Base-by-base conservation (phyloP, 2,888 invertebrate genomes). In the Diplolepis rosae region DNA sequence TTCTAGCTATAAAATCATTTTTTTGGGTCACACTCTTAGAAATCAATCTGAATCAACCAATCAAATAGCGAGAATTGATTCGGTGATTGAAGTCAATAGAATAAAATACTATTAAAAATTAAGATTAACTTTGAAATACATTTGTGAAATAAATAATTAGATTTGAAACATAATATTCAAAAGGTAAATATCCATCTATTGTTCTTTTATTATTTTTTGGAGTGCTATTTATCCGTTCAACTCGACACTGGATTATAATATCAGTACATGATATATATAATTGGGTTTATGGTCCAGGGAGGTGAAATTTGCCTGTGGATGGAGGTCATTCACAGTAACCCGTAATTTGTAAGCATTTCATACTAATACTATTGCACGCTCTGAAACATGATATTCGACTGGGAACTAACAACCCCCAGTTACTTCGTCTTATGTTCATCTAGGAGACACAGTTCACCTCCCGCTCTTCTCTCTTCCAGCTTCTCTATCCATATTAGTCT, bases 341-440 rank as follows among this genome's bases (percentile, higher is more conserved):
- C 35, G 56, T 35, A 56, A 61, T 35, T 35, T 61, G 56, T 61
- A n/a, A 24, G 56, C 56, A 56, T 56, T 56, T 32, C 56, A 61
- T n/a, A n/a, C n/a, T n/a, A n/a, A n/a, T n/a, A n/a, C n/a, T n/a
- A n/a, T n/a, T n/a, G n/a, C 56, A 39, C 56, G 35, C 18, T 35
- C 24, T 39, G 39, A 22, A 61, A 61, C 56, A 61, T 39, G 56
- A 61, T 61, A 39, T 61, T 61, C 56, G 35, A 13, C 24, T 61
- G 56, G 35, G 56, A 61, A 61, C 35, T 13, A 61, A 61, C 56
- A 61, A 61, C 56, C 56, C 54, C 35, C 2, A n/a, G 56, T 24
- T 61, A 61, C 56, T 61, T 61, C 35, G 56, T 39, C 56, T 61
- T 61, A 24, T 61, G 35, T 39, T 61, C 35, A 61, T 61, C 35